Evolutionary conservation across 1,140 invertebrate species (phyloP), one percentile per base, ranked within the genome.

Genomic region (Microvelia longipes): DNA sequence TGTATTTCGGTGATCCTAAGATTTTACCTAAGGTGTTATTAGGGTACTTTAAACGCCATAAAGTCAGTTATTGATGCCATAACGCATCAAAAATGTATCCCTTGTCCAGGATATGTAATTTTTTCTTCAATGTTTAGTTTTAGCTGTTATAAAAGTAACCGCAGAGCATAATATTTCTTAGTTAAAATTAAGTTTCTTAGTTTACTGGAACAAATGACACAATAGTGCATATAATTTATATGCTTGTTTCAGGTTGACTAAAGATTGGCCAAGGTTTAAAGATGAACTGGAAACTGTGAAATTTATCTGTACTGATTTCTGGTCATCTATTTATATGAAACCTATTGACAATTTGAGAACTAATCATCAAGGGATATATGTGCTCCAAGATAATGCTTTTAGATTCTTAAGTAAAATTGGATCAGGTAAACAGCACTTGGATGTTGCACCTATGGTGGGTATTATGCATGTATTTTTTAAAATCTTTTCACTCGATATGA

Each of bases 291-390:
- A 99, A 75, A 96, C 93, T 27, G 93, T 99, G 82, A 99, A 99
- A 80, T 99, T 98, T 75, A 94, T 99, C 61, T 99, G 97, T 77
- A 99, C 97, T 73, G 97, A 99, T 78, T 97, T 98, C 77, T 99
- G 97, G 97, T 90, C 89, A 27, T 88, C 89, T 29, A 86, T 98
- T 26, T 98, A 96, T 79, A 96, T 96, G 76, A 99, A 98, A 79
- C 96, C 98, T 81, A 94, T 98, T 70, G 96, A 99, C 78, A 98
- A 98, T 81, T 82, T 99, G n/a, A 82, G 96, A 74, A 99, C 97
- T 19, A 99, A 99, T 81, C 95, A 99, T 81, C 93, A 98, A 80
- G 96, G 96, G 5, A 92, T 98, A 28, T 99, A 98, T 82, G 94
- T 98, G 28, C 82, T 99, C n/a, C 93, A 97, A 80, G 96, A 99